phyloP scores from a whole-genome alignment of 2,888 invertebrate genomes.

The Atrina japonica region DNA sequence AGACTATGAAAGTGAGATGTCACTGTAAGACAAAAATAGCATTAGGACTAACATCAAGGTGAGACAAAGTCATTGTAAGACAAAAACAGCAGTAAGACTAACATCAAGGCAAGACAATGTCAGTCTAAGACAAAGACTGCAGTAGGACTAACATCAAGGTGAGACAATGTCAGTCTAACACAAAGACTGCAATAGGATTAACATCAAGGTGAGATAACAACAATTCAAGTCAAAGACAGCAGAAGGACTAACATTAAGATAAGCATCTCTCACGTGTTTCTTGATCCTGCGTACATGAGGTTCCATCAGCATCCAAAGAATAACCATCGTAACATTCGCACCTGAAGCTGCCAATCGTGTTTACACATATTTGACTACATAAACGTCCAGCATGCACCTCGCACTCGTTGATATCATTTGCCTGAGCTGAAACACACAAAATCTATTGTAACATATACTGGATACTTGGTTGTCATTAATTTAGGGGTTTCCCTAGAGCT shows the following conservation, averaged over 20 bases:
- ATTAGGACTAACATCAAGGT: too few relatives aligned
- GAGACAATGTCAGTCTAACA: too few relatives aligned
- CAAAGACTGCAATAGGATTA: not conserved
- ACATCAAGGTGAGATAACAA: too few relatives aligned
- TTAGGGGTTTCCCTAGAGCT: too few relatives aligned
- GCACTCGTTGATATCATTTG: constrained; percentile 70
- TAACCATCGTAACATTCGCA: constrained; percentile 78
- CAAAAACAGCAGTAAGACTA: too few relatives aligned
- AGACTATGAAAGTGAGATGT: too few relatives aligned
- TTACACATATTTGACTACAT: constrained; percentile 78
- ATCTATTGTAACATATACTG: not conserved
- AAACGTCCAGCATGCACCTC: constrained; percentile 78
- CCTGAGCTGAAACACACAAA: not conserved
- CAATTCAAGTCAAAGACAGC: too few relatives aligned
- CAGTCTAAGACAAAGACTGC: too few relatives aligned
- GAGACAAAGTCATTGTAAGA: too few relatives aligned
- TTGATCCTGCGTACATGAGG: constrained; percentile 62
- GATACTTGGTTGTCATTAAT: not conserved
- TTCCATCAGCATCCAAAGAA: constrained; percentile 68
- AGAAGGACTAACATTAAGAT: not conserved
- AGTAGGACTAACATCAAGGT: too few relatives aligned
- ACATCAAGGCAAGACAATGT: too few relatives aligned
- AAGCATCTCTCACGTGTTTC: constrained; percentile 4
- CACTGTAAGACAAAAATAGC: too few relatives aligned
- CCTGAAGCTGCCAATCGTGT: constrained; percentile 74